Base-by-base conservation (phyloP, 2,113 vertebrate genomes). In the Scopus umbretta region DNA sequence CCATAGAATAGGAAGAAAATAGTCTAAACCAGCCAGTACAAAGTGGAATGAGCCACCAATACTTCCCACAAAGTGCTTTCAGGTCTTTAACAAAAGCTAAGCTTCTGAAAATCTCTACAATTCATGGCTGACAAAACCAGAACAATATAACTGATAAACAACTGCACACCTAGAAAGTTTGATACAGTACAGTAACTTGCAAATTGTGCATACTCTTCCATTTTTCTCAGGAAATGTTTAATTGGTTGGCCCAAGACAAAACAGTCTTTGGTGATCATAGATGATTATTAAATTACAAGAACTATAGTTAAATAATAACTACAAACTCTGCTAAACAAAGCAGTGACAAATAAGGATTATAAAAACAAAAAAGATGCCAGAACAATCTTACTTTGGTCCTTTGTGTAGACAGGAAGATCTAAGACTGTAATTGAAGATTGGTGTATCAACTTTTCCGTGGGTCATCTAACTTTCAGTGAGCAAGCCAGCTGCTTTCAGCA, bases 341-440 rank as follows among this genome's bases (percentile, higher is more conserved):
- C 75, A 58, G 53, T 52, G 47, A 92, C 32, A 90, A 72, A 14
- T 26, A 68, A 43, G 68, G 12, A 50, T 42, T 86, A 71, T 40
- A 70, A 92, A 95, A 94, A 25, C 58, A 80, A 65, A 88, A 87
- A 92, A 42, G 53, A 81, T 86, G 91, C 72, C 88, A 92, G 83
- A 92, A 95, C 56, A 79, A 72, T 82, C 72, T 95, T 88, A 67
- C 76, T 92, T 81, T 88, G 75, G 17, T 84, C 59, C 68, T 96
- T 83, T 86, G 67, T 50, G 32, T 45, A 30, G 76, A 90, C 92
- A 97, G 86, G 74, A 96, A 95, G 83, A 94, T 83, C 59, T 26
- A 80, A 62, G 55, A 61, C 34, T 66, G 29, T 52, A 80, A 94
- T 18, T 80, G 66, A 90, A 94, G 56, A 76, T 0, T 40, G 32